phyloP scores from a whole-genome alignment of 1,140 invertebrate species.

The Subanguina moxae region DNA sequence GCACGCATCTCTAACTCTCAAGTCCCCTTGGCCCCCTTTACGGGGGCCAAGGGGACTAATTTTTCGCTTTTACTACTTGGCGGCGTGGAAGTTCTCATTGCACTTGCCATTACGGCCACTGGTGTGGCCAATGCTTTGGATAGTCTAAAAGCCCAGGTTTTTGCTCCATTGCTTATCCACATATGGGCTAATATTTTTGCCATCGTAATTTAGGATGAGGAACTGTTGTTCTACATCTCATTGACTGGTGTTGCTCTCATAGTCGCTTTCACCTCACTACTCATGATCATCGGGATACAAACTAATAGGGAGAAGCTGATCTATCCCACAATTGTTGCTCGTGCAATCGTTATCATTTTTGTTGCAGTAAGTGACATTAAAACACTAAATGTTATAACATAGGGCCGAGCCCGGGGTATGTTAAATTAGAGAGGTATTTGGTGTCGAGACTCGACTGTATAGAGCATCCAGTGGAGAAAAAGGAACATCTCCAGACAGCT shows the following conservation, averaged over 20 bases:
- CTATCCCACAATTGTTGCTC: slow-evolving; percentile 28
- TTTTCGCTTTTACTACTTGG: too few relatives aligned
- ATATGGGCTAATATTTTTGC: too few relatives aligned
- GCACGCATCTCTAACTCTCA: too few relatives aligned
- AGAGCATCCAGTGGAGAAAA: too few relatives aligned
- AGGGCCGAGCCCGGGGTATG: too few relatives aligned
- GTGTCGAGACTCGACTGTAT: too few relatives aligned
- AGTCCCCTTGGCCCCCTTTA: too few relatives aligned
- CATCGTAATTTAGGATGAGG: background rate
- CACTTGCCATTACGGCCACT: background rate
- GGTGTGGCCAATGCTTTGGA: background rate
- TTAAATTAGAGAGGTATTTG: too few relatives aligned
- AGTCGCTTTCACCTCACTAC: slow-evolving; percentile 15
- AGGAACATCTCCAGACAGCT: too few relatives aligned
- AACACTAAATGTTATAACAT: too few relatives aligned
- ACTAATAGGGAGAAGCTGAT: slow-evolving; percentile 17
- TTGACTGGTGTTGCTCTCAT: slow-evolving; percentile 17
- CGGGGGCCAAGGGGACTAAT: too few relatives aligned
- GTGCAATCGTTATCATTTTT: slow-evolving; percentile 29
- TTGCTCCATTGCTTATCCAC: too few relatives aligned
- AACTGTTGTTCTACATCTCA: slow-evolving; percentile 24
- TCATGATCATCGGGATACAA: slow-evolving; percentile 22
- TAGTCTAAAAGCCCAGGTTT: background rate
- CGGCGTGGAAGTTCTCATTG: slow-evolving; percentile 19
- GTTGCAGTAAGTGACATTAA: slow-evolving; percentile 24